Percentiles rank a stretch among this genome's conserved stretches.
phyloP scores from a whole-genome alignment of 2,113 vertebrate genomes.

The western clawed frog (Xenopus tropicalis) region UCB_Xtro_10.0 CM004443.2:63890001-63890500 shows the following conservation, averaged over 20 bases:
- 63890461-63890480: conserved; percentile 42
- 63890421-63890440: conserved; percentile 35
- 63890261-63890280: conserved; percentile 34
- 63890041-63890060: too few species aligned
- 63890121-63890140: not conserved
- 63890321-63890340: conserved; percentile 44
- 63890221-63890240: conserved; percentile 37
- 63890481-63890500: conserved; percentile 44
- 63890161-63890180: conserved; percentile 17
- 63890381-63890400: conserved; percentile 37
- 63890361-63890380: conserved; percentile 23
- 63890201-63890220: conserved; percentile 40
- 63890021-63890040: too few species aligned
- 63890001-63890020: too few species aligned
- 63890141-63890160: not conserved
- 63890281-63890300: conserved; percentile 34
- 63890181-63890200: conserved; percentile 25
- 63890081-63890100: too few species aligned
- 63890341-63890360: conserved; percentile 39
- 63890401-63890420: conserved; percentile 41
- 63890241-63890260: conserved; percentile 30
- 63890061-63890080: too few species aligned
- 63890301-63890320: conserved; percentile 41
- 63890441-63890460: conserved; percentile 13
- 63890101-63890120: not conserved